Base-by-base conservation (phyloP, 2,888 invertebrate species). In the Apantesis nais region DNA sequence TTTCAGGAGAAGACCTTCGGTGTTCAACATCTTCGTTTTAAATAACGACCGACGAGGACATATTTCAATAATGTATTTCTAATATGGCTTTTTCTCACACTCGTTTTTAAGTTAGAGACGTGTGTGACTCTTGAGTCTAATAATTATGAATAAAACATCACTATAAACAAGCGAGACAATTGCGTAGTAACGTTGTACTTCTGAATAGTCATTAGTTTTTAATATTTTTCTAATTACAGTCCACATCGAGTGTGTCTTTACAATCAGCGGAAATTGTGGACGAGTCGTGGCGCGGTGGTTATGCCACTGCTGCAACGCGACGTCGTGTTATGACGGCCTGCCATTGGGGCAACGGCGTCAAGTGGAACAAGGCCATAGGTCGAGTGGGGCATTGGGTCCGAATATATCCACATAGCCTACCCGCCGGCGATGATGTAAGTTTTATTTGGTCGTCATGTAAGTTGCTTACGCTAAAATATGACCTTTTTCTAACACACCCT, bases 361-460 rank as follows among this genome's bases (percentile, higher is more conserved):
- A 97, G 78, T 97, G 97, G 97, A 95, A 95, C 79, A 92, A 94
- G 58, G 96, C 97, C 0, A 95, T 95, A 11, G 92, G 95, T 1
- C 92, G 94, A 25, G 97, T 97, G 74, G 98, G 98, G 0, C 97
- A 97, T 60, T 98, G 98, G 97, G 96, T 97, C 62, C 93, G 97
- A 76, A 96, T 97, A 72, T 98, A 97, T 90, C 98, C 98, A 0
- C 94, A 94, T 73, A 85, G 87, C 0, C 76, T 93, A 68, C 90
- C 93, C 0, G 83, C 84, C 19, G 89, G 92, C 37, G 90, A 93
- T 68, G 92, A 92, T 83, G 93, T 93, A 22, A 77, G 72, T 52
- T 58, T 8, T 14, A 34, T 39, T 31, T 41, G 0, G 19, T 63
- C 19, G 11, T 52, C 48, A n/a, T n/a, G n/a, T n/a, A n/a, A n/a